Evolutionary conservation across 2,113 vertebrate species (phyloP), one percentile per base, ranked within the genome.

Genomic region (Probosciger aterrimus): DNA sequence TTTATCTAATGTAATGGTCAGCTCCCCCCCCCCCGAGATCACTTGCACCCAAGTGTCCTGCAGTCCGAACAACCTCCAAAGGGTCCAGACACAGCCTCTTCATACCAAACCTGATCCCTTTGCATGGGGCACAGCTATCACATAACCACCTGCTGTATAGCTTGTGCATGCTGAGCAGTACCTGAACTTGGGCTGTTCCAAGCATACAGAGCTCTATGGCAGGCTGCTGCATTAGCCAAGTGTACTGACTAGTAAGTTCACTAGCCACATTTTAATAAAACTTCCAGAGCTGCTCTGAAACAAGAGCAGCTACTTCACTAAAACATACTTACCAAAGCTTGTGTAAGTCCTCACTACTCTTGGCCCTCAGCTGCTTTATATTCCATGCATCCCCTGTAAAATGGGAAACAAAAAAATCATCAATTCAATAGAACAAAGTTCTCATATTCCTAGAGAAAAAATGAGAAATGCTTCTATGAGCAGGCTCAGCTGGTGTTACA

Each of bases 311-410:
- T 60, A 71, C 49, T 71, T 53, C 16, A 37, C 30, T 88, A 52
- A 69, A 71, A 65, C 18, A 55, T 76, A 92, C 95, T 97, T 96
- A 99, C 99, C 99, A 99, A 46, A 99, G 99, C 95, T 99, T 99
- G 97, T 99, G 99, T 78, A 99, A 97, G 90, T 99, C 99, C 97
- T 99, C 99, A 46, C 98, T 99, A 88, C 99, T 99, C 97, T 99
- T 99, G 49, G 98, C 97, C 94, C 99, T 98, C 52, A 99, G 97
- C 24, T 98, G 99, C 91, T 98, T 98, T 86, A 98, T 97, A 8
- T 98, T 98, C 99, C 99, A 99, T 4, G 99, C 97, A 92, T 99
- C 99, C 59, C 99, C 99, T 99, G 75, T 60, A 44, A 92, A 91
- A 90, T 88, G 63, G 4, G 15, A 37, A 25, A 20, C 4, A 22